These are phyloP conservation scores for Phoxinus phoxinus DNA, from an alignment of 2,113 vertebrate species.

Conservation along the genomic window DNA sequence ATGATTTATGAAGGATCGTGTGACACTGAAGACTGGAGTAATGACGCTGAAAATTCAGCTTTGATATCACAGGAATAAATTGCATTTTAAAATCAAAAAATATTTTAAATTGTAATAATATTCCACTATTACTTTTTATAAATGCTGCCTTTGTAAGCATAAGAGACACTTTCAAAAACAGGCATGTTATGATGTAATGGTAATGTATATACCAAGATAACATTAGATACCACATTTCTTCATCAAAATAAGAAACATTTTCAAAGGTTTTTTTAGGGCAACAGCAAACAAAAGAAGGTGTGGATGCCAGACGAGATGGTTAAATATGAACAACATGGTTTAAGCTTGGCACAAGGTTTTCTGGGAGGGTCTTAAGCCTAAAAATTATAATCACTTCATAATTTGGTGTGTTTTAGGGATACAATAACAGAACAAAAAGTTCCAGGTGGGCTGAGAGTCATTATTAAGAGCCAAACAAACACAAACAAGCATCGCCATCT, in stretches of 20 bases:
- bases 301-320: not conserved
- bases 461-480: constrained; percentile 14
- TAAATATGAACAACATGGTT: not conserved
- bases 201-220: not conserved
- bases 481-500: not conserved
- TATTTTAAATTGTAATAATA: not conserved
- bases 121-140: not conserved
- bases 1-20: not conserved
- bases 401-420: not conserved
- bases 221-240: not conserved
- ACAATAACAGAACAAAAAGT: constrained; percentile 13
- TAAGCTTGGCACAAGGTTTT: not conserved
- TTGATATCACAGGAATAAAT: not conserved
- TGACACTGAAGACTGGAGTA: not conserved
- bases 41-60: not conserved
- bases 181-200: not conserved
- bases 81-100: not conserved
- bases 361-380: not conserved
- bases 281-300: not conserved
- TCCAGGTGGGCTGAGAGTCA: not conserved
- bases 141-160: not conserved
- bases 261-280: not conserved
- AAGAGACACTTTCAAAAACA: not conserved
- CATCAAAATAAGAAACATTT: not conserved
- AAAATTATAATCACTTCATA: not conserved